Conservation (phyloP, 2,797 vertebrate species). For the Cichlasoma orientale region DNA sequence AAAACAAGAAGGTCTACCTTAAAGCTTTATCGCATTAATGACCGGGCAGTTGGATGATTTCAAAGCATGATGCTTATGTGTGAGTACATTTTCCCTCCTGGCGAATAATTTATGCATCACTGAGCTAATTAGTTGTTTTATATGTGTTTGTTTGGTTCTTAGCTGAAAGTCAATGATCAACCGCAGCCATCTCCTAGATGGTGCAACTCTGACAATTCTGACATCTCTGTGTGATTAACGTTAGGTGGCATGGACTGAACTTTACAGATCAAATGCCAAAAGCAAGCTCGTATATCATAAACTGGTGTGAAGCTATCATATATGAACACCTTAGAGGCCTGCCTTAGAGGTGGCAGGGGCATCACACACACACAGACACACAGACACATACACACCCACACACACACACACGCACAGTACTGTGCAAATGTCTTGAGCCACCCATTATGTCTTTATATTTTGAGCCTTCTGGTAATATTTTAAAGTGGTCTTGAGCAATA, state of each 20-base stretch:
- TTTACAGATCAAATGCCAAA: conserved; percentile 43
- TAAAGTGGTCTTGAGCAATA: neutral
- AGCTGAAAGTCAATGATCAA: conserved; percentile 40
- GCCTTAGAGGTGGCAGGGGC: neutral
- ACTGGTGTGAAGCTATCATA: neutral
- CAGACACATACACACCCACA: neutral
- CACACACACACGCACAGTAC: neutral
- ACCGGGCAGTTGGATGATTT: neutral
- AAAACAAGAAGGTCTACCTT: neutral
- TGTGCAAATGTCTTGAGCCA: neutral
- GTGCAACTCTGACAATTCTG: neutral
- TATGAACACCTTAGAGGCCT: neutral
- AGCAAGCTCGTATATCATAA: neutral
- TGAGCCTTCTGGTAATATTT: neutral
- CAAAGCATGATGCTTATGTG: neutral
- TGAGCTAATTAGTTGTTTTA: neutral
- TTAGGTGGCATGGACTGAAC: neutral
- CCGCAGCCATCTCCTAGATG: neutral
- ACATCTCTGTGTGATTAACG: conserved; percentile 19
- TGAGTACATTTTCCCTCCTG: neutral
- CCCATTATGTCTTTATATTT: neutral
- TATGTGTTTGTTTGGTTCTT: neutral
- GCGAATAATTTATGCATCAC: neutral
- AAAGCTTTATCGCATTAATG: neutral
- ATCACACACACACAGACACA: no score